These are phyloP conservation scores for Alligator sinensis DNA, from an alignment of 2,113 vertebrate species.

Conservation along the genomic window DNA sequence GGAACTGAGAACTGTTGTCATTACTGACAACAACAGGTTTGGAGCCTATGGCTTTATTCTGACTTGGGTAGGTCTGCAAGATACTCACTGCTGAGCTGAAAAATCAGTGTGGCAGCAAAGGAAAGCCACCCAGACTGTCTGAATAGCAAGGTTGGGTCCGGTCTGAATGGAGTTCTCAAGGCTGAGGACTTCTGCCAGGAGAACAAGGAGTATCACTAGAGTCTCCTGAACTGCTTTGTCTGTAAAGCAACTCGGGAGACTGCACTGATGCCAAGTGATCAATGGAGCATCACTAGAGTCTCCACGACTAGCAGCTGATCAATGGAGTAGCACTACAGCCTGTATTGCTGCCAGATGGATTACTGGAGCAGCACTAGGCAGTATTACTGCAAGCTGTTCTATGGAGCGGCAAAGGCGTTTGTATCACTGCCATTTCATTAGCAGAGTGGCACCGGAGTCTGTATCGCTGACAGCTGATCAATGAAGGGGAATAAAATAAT, in stretches of 20 bases:
- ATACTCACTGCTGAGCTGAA: background rate
- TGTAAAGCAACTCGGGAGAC: background rate
- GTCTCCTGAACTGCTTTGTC: background rate
- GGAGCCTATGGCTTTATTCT: background rate
- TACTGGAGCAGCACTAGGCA: background rate
- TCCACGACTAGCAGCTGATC: background rate
- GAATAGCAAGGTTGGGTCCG: background rate
- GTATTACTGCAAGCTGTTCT: background rate
- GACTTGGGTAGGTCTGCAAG: background rate
- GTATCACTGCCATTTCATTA: background rate
- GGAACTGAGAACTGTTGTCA: background rate
- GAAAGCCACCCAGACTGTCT: background rate
- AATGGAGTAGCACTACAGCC: background rate
- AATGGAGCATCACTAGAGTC: background rate
- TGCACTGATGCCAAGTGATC: accelerated
- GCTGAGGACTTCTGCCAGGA: background rate
- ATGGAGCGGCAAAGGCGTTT: background rate
- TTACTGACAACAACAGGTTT: background rate
- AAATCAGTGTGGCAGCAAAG: background rate
- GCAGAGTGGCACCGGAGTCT: background rate
- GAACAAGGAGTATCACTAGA: background rate
- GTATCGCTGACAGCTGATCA: constrained; percentile 30
- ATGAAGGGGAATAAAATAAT: background rate
- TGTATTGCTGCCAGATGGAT: background rate
- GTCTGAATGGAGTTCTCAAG: accelerated